A percentile compares a stretch with the other conserved stretches of the same genome.
Conservation (phyloP, 2,113 vertebrate species). For the Ploceus nigricollis region DNA sequence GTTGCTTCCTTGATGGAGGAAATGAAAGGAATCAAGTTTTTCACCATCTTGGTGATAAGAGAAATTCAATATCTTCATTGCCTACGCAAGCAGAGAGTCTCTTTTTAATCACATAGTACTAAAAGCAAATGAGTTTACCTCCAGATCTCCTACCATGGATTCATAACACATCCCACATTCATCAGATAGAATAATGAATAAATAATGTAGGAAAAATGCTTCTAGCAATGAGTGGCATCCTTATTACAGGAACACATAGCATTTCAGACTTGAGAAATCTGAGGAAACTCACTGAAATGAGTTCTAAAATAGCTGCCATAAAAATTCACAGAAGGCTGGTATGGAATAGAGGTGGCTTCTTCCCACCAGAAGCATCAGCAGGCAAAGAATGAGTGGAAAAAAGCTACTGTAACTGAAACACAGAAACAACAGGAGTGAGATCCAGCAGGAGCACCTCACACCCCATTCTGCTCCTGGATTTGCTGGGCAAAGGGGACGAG, state of each 20-base stretch:
- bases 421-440: neutral
- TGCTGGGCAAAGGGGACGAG: fast-evolving
- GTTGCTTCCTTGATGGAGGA: slow-evolving; percentile 7
- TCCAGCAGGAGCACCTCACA: neutral
- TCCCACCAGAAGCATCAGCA: neutral
- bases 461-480: neutral
- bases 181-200: slow-evolving; percentile 40
- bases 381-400: neutral
- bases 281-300: neutral
- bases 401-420: neutral
- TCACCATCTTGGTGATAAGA: slow-evolving; percentile 5
- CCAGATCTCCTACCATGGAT: slow-evolving; percentile 9
- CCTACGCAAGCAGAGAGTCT: slow-evolving; percentile 6
- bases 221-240: neutral
- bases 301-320: slow-evolving; percentile 1
- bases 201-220: slow-evolving; percentile 42
- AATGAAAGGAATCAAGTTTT: slow-evolving; percentile 44
- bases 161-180: slow-evolving; percentile 36
- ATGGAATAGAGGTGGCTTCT: neutral
- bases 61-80: slow-evolving; percentile 14
- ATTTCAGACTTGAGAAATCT: neutral
- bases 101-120: slow-evolving; percentile 39
- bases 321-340: neutral
- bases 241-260: neutral
- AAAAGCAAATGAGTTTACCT: slow-evolving; percentile 49